Evolutionary conservation across 1,140 invertebrate species (phyloP), one percentile per base, ranked within the genome.

Genomic region (Apolygus lucorum): DNA sequence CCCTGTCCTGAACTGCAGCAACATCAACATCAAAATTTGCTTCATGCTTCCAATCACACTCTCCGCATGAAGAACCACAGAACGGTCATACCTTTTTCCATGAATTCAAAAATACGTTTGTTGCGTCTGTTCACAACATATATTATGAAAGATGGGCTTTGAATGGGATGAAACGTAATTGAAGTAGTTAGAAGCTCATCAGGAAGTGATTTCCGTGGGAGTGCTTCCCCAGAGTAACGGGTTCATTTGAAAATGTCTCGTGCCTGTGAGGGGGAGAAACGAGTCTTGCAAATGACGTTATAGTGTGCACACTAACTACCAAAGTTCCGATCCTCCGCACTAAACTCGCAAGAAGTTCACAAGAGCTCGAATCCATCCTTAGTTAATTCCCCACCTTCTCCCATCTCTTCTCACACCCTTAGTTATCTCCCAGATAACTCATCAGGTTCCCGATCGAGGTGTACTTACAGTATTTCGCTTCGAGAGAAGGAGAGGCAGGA

Each of bases 251-350:
- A 59, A 59, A 24, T 59, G 54, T 59, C 54, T 59, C 8, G 11
- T 11, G 54, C 22, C 4, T 4, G 54, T 4, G 54, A 22, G 22
- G 22, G 54, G 22, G 22, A 59, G 22, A 17, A 42, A 17, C 17
- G 34, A 8, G 4, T 8, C 54, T 11, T 4, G 22, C 22, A 14
- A 59, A 59, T 59, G 54, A 59, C 54, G 54, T 59, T 59, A 59
- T 59, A 59, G 54, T 59, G 54, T 21, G 54, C 54, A 4, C 4
- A 24, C 54, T 59, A 59, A 59, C 54, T 59, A 59, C 54, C 54
- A 4, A 59, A 59, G 54, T 59, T 59, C 8, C 54, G 54, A 59
- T 59, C 54, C 54, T 59, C 54, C 34, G 54, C 54, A 59, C 54
- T 24, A 24, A 59, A 59, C 54, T 59, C 54, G 22, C 54, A 59